phyloP scores from a whole-genome alignment of 2,888 invertebrate species.

The Halictus quadricinctus region DNA sequence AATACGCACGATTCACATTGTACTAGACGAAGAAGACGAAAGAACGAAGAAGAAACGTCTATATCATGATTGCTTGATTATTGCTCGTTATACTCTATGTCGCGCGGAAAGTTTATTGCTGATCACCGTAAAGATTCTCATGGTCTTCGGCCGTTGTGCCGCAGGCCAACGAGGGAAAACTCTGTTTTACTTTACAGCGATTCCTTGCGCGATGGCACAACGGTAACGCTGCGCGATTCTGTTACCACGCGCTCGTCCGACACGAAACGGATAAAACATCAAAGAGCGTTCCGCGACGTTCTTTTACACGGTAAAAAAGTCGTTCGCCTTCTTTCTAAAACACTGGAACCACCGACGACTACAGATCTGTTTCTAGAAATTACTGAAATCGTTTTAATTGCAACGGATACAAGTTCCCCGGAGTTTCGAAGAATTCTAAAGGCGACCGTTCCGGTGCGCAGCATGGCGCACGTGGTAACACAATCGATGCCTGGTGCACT shows the following conservation, averaged over 20 bases:
- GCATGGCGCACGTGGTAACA: slow-evolving; percentile 30
- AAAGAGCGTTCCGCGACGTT: background rate
- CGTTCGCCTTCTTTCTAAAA: background rate
- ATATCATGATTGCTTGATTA: slow-evolving; percentile 20
- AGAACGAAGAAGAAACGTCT: background rate
- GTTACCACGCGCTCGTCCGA: slow-evolving; percentile 29
- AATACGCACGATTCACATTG: background rate
- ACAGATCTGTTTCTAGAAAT: background rate
- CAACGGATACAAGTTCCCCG: background rate
- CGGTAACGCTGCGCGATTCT: slow-evolving; percentile 42
- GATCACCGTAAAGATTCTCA: background rate
- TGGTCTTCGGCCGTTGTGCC: background rate
- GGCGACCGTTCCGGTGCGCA: slow-evolving; percentile 1
- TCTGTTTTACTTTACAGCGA: slow-evolving; percentile 19
- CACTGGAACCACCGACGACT: background rate
- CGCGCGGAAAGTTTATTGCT: slow-evolving; percentile 8
- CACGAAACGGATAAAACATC: background rate
- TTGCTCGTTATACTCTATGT: slow-evolving; percentile 10
- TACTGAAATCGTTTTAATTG: background rate
- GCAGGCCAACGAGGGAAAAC: slow-evolving; percentile 18
- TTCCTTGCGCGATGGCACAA: slow-evolving; percentile 51
- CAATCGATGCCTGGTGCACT: slow-evolving; percentile 21
- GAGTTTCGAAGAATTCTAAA: background rate
- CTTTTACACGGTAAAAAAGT: background rate
- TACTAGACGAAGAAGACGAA: background rate